These are phyloP conservation scores for Lophura nycthemera DNA, from an alignment of 2,113 vertebrate genomes.

Conservation along the genomic window DNA sequence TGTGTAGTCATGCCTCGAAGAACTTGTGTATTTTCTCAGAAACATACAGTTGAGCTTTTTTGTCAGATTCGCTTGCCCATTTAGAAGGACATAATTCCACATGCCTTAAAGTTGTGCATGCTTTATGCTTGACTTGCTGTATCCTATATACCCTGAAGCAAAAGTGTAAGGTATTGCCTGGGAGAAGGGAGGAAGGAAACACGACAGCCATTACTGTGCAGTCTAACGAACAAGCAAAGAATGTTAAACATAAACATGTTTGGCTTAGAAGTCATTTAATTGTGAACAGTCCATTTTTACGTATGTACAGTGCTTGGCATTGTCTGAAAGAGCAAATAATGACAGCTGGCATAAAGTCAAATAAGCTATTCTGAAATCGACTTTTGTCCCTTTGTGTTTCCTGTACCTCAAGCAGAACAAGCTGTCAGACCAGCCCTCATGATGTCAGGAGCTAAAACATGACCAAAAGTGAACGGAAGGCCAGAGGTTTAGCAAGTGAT, in stretches of 20 bases:
- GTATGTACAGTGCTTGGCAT: neutral
- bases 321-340: neutral
- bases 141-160: neutral
- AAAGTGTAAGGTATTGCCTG: neutral
- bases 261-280: fast-evolving
- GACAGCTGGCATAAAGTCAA: neutral
- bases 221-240: neutral
- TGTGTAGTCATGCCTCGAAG: fast-evolving
- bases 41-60: neutral
- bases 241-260: neutral
- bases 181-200: neutral
- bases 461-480: neutral
- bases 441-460: neutral
- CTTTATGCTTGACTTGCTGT: neutral
- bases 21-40: neutral
- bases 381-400: neutral
- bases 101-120: neutral
- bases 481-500: neutral
- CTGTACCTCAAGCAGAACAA: neutral
- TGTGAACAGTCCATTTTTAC: neutral
- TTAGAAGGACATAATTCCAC: neutral
- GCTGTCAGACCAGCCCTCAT: neutral
- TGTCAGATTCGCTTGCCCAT: neutral
- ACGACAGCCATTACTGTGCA: fast-evolving
- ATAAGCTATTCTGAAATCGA: neutral